Conservation (phyloP, 2,888 invertebrate genomes). For the Anodontia alba region DNA sequence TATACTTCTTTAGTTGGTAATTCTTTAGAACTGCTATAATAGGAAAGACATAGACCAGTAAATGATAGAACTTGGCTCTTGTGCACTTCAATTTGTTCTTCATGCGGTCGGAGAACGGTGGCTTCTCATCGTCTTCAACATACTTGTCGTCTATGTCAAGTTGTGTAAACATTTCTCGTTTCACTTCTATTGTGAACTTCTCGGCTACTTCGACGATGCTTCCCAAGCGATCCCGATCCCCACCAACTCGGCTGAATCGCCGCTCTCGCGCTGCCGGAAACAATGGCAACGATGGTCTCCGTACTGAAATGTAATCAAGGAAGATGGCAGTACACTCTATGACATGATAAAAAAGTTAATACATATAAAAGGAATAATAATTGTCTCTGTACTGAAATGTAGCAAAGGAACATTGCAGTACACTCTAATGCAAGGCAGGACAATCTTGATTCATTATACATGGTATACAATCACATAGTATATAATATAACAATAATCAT, state of each 20-base stretch:
- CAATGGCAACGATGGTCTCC: conserved; percentile 19
- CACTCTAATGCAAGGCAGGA: too few species aligned
- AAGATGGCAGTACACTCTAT: too few species aligned
- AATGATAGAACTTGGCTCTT: background rate
- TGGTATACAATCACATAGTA: too few species aligned
- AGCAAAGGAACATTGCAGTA: background rate
- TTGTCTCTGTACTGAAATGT: too few species aligned
- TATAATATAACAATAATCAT: too few species aligned
- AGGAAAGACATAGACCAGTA: conserved; percentile 22
- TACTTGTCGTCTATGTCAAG: conserved; percentile 36
- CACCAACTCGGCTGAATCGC: conserved; percentile 39
- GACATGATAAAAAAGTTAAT: background rate
- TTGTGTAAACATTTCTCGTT: conserved; percentile 46
- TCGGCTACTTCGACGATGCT: background rate
- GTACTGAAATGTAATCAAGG: conserved; percentile 6
- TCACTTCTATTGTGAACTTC: background rate
- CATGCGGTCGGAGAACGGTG: background rate
- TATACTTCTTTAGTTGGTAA: conserved; percentile 15
- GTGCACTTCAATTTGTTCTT: background rate
- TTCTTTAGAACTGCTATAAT: conserved; percentile 29
- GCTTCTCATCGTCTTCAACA: background rate
- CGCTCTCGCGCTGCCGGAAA: conserved; percentile 26
- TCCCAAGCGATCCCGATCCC: background rate
- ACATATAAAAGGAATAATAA: too few species aligned
- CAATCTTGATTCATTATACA: too few species aligned